phyloP scores from a whole-genome alignment of 2,113 vertebrate species.

The Proteles cristata region DNA sequence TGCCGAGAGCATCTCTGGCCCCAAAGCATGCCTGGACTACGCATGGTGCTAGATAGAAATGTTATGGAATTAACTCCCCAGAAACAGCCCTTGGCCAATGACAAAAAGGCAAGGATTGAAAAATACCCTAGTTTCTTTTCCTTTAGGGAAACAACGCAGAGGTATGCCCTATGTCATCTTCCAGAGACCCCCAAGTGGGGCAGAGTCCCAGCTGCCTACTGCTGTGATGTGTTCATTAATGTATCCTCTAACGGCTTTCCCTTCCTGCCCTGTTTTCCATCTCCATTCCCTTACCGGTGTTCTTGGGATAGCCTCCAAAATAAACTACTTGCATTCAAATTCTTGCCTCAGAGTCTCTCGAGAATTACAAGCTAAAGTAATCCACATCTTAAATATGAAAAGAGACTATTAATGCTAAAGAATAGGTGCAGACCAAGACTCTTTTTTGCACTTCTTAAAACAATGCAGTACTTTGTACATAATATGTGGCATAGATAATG shows the following conservation, averaged over 20 bases:
- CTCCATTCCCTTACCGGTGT: neutral
- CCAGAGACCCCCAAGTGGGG: neutral
- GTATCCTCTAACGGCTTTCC: neutral
- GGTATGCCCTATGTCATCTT: neutral
- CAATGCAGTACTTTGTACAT: neutral
- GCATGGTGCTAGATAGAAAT: neutral
- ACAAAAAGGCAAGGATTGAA: neutral
- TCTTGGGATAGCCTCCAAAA: neutral
- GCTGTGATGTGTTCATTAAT: neutral
- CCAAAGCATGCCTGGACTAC: neutral
- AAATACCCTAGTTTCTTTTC: neutral
- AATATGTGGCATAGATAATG: neutral
- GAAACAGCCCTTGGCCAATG: neutral
- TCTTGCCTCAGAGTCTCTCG: neutral
- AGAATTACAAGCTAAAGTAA: neutral
- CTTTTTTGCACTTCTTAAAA: neutral
- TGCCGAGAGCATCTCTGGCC: neutral
- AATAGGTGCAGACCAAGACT: neutral
- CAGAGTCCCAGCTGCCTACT: too few relatives aligned
- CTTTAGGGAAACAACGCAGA: neutral
- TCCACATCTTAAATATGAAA: constrained; percentile 35
- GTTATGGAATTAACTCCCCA: neutral
- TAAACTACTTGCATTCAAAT: neutral
- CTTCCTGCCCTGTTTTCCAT: neutral
- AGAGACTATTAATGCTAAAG: neutral